Percentiles rank a stretch among this genome's conserved stretches.
Evolutionary conservation across 2,797 vertebrate genomes (phyloP).

Genomic region (Percopsis omiscomaycus): DNA sequence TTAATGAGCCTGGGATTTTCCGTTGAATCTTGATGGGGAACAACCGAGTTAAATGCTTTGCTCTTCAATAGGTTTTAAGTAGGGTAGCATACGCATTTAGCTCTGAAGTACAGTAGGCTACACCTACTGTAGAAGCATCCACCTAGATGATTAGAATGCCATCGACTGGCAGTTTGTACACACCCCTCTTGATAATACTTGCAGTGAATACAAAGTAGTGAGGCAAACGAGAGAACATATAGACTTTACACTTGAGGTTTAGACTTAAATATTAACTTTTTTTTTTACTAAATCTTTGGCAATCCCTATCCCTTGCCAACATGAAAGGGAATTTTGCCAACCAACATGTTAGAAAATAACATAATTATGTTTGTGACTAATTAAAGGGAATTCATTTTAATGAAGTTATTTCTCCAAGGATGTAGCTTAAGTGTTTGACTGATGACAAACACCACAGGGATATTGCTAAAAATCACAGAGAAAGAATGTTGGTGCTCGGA

Average conservation of each 20-base stretch:
- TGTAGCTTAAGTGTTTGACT: slow-evolving; percentile 57
- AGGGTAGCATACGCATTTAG: slow-evolving; percentile 70
- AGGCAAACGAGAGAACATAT: slow-evolving; percentile 47
- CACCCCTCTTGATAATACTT: slow-evolving; percentile 66
- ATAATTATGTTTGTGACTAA: slow-evolving; percentile 69
- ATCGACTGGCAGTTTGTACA: slow-evolving; percentile 57
- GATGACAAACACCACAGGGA: slow-evolving; percentile 65
- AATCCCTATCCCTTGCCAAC: slow-evolving; percentile 46
- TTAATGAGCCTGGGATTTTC: slow-evolving; percentile 60
- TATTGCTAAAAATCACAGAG: slow-evolving; percentile 60
- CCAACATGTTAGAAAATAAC: slow-evolving; percentile 62
- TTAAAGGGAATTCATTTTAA: slow-evolving; percentile 73
- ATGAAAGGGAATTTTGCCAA: slow-evolving; percentile 55
- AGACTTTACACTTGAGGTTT: slow-evolving; percentile 51
- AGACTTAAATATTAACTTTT: slow-evolving; percentile 53
- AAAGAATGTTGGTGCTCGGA: slow-evolving; percentile 49
- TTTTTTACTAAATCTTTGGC: slow-evolving; percentile 50
- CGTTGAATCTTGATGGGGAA: slow-evolving; percentile 65
- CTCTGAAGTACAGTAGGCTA: slow-evolving; percentile 67
- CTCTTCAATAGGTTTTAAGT: slow-evolving; percentile 62
- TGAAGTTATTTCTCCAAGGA: slow-evolving; percentile 69
- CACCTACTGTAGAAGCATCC: slow-evolving; percentile 67
- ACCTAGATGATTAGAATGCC: slow-evolving; percentile 72
- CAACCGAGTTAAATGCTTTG: slow-evolving; percentile 73
- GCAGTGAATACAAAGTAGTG: slow-evolving; percentile 53